phyloP scores from a whole-genome alignment of 2,797 vertebrate species.

The Cyclopterus lumpus region DNA sequence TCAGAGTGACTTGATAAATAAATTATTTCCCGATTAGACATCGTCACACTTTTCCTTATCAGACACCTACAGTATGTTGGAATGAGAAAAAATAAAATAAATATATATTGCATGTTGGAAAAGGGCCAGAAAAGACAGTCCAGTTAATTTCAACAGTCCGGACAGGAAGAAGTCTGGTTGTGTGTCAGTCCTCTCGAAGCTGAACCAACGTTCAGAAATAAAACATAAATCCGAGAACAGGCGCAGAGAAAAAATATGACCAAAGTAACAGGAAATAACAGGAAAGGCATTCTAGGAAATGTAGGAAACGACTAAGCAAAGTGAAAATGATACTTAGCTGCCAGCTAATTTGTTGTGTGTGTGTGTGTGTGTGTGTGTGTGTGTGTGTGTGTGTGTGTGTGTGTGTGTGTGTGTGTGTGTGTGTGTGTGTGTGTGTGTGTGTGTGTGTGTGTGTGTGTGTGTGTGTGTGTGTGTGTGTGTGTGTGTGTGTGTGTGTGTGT shows the following conservation, averaged over 20 bases:
- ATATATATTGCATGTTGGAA: too few species aligned
- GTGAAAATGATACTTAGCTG: not conserved
- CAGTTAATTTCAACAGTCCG: too few species aligned
- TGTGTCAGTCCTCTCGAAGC: not conserved
- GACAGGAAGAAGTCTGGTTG: not conserved
- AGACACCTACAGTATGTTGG: too few species aligned
- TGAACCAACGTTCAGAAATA: not conserved
- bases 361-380: not conserved
- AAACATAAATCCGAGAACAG: slow-evolving; percentile 1
- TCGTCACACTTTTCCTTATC: too few species aligned
- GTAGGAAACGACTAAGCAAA: slow-evolving; percentile 17
- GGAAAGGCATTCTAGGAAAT: slow-evolving; percentile 34
- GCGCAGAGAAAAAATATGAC: slow-evolving; percentile 11
- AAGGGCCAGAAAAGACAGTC: too few species aligned
- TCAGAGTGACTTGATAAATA: too few species aligned
- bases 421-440: not conserved
- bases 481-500: not conserved
- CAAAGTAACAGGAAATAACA: slow-evolving; percentile 30
- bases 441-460: not conserved
- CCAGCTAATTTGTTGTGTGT: not conserved
- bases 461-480: not conserved
- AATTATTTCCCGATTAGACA: too few species aligned
- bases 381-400: not conserved
- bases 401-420: slow-evolving; percentile 18
- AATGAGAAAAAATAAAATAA: too few species aligned